Evolutionary conservation across 2,888 invertebrate species (phyloP).

Genomic region (Balanococcus diminutus): DNA sequence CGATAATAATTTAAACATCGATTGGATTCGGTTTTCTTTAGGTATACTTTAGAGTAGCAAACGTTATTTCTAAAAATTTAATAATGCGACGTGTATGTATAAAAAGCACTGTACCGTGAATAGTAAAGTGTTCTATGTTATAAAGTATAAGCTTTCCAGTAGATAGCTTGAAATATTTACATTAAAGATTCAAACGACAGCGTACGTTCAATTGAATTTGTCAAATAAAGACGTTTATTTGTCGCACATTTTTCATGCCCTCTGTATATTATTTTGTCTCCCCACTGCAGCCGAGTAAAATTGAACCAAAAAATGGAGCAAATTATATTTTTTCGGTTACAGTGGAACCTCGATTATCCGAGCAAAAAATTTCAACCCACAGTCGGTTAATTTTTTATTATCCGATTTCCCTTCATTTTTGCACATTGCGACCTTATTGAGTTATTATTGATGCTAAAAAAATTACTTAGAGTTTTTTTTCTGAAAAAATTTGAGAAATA

Average conservation of each 20-base stretch:
- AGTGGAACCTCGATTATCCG: too few species aligned
- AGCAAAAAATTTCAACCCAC: too few species aligned
- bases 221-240: not conserved
- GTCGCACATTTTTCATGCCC: not conserved
- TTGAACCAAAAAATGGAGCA: too few species aligned
- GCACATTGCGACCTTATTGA: too few species aligned
- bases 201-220: slow-evolving; percentile 33
- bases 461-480: too few species aligned
- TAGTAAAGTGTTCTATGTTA: not conserved
- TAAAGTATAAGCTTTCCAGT: not conserved
- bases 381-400: too few species aligned
- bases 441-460: too few species aligned
- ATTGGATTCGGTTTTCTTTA: not conserved
- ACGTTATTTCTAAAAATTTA: not conserved
- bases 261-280: too few species aligned
- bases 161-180: not conserved
- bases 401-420: too few species aligned
- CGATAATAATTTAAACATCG: not conserved
- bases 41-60: not conserved
- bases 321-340: too few species aligned
- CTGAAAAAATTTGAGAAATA: too few species aligned
- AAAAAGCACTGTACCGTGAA: not conserved
- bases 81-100: not conserved
- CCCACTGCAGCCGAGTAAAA: too few species aligned
- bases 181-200: not conserved